phyloP scores from a whole-genome alignment of 2,113 vertebrate species.

The Chroicocephalus ridibundus region DNA sequence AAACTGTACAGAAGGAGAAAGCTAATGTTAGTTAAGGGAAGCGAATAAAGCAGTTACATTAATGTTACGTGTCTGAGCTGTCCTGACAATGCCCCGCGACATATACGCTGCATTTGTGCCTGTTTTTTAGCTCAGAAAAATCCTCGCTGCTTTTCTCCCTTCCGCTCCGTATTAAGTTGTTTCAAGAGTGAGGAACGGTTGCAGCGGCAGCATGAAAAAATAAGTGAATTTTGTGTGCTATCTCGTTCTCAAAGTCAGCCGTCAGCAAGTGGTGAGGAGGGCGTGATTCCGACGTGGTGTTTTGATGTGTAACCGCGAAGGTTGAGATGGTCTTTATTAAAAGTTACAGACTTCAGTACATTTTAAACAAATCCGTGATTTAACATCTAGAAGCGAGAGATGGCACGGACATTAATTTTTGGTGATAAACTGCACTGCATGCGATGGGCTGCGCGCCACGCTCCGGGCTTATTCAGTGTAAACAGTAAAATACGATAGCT shows the following conservation, averaged over 20 bases:
- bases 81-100: neutral
- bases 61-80: neutral
- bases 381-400: neutral
- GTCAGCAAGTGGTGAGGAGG: neutral
- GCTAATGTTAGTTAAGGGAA: neutral
- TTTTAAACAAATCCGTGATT: constrained; percentile 50
- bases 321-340: neutral
- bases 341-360: neutral
- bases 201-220: neutral
- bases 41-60: neutral
- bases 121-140: constrained; percentile 19
- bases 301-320: neutral
- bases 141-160: neutral
- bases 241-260: neutral
- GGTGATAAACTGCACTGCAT: neutral
- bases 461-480: neutral
- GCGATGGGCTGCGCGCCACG: neutral
- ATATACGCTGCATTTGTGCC: neutral
- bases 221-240: neutral
- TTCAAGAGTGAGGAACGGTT: neutral
- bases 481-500: neutral
- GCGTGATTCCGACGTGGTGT: neutral
- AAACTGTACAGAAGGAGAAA: neutral
- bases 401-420: constrained; percentile 28
- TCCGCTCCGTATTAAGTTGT: neutral